Base-by-base conservation (phyloP, 2,888 invertebrate species). In the Torymus tubicola region DNA sequence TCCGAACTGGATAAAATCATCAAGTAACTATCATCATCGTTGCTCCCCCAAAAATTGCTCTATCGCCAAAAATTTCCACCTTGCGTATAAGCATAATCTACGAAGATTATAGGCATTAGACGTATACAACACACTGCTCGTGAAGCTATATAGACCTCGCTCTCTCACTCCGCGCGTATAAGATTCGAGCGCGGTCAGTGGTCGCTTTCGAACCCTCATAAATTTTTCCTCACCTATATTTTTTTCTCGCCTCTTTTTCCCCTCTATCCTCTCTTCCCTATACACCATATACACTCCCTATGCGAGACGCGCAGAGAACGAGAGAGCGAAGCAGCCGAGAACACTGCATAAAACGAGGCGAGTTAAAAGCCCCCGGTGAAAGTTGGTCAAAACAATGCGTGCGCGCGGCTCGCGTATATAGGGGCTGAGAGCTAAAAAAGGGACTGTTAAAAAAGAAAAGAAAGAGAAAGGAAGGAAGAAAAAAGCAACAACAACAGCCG, bases 191-290 rank as follows among this genome's bases (percentile, higher is more conserved):
- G 68, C 77, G 79, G 79, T 79, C 69, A 69, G 73, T 80, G 80
- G 82, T 85, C 78, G 83, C 80, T 72, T 77, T 80, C 78, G 81
- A 81, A 78, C 86, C 83, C 86, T 84, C 89, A 85, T 90, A 90
- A 90, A 90, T 88, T 86, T 84, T 84, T 82, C 84, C 85, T 86
- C 78, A 69, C 79, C 81, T 81, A 85, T 85, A 87, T 86, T 86
- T 85, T 84, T 84, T 84, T 85, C 82, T 82, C 82, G 67, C 82
- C 81, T 84, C 85, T 87, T 87, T 82, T 67, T 76, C 42, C 67
- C 31, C 31, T 31, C 31, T 31, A 31, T 42, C 60, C 14, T 10
- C 68, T 11, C 13, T 12, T 2, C 60, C 60, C 12, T 10, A 10
- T n/a, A 8, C 31, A n/a, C 42, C 14, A 21, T 21, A 53, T 5